Percentiles rank a stretch among this genome's conserved stretches.
phyloP scores from a whole-genome alignment of 2,888 invertebrate genomes.

The Steinernema carpocapsae region DNA sequence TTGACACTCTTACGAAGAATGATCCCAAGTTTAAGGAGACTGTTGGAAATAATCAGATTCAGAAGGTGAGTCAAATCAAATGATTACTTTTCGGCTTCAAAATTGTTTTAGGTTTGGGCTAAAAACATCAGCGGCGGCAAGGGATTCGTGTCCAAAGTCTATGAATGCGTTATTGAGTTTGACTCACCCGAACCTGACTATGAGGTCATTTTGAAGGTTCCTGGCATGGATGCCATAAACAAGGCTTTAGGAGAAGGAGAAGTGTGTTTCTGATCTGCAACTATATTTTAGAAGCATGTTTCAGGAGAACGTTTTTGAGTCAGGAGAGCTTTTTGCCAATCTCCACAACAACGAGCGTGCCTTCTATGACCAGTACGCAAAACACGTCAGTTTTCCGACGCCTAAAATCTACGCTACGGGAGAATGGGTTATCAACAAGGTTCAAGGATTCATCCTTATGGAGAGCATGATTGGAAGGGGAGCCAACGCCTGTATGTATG shows the following conservation, averaged over 20 bases:
- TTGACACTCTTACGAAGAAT: neutral
- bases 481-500: neutral
- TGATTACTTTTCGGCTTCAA: no score
- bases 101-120: neutral
- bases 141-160: constrained; percentile 16
- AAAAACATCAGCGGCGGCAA: neutral
- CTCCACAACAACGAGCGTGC: neutral
- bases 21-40: neutral
- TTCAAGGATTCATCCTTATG: neutral
- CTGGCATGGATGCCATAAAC: neutral
- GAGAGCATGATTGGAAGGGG: constrained; percentile 7
- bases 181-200: neutral
- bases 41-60: neutral
- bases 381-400: neutral
- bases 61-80: neutral
- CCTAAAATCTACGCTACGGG: neutral
- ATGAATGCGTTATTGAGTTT: neutral
- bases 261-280: neutral
- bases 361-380: neutral
- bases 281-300: neutral
- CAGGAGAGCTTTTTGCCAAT: neutral
- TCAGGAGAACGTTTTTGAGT: neutral
- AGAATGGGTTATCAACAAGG: neutral
- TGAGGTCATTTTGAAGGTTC: constrained; percentile 13
- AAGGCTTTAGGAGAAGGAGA: neutral